phyloP scores from a whole-genome alignment of 2,113 vertebrate genomes.

The Pleuronectes platessa region DNA sequence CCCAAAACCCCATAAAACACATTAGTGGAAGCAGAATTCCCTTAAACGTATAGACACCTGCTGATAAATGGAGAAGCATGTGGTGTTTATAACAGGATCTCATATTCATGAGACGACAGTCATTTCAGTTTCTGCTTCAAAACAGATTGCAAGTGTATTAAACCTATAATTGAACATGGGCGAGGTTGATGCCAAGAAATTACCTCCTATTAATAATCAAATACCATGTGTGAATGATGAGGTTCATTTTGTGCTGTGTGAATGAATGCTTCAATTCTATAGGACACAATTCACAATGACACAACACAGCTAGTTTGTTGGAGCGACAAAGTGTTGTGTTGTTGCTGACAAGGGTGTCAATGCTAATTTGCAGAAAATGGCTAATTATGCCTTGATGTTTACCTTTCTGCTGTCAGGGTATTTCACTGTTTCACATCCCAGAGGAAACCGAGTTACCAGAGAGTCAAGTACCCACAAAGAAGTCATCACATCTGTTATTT shows the following conservation, averaged over 20 bases:
- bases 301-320: slow-evolving; percentile 1
- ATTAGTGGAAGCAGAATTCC: slow-evolving; percentile 11
- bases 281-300: slow-evolving; percentile 24
- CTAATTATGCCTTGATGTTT: slow-evolving; percentile 28
- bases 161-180: slow-evolving; percentile 35
- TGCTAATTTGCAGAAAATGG: slow-evolving; percentile 38
- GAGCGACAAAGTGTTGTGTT: slow-evolving; percentile 10
- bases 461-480: background rate
- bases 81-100: slow-evolving; percentile 35
- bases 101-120: slow-evolving; percentile 39
- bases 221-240: slow-evolving; percentile 12
- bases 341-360: slow-evolving; percentile 1
- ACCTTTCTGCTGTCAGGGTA: slow-evolving; percentile 9
- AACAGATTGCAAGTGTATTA: slow-evolving; percentile 47
- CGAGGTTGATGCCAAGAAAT: slow-evolving; percentile 39
- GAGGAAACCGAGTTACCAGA: slow-evolving; percentile 1
- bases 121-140: slow-evolving; percentile 22
- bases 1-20: slow-evolving; percentile 24
- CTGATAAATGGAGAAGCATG: slow-evolving; percentile 29
- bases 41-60: slow-evolving; percentile 16
- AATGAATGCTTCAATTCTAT: slow-evolving; percentile 19
- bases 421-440: background rate
- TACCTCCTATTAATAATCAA: slow-evolving; percentile 50
- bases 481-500: slow-evolving; percentile 7
- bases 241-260: background rate